Conservation (phyloP, 2,797 vertebrate species). For the Echiichthys vipera region DNA sequence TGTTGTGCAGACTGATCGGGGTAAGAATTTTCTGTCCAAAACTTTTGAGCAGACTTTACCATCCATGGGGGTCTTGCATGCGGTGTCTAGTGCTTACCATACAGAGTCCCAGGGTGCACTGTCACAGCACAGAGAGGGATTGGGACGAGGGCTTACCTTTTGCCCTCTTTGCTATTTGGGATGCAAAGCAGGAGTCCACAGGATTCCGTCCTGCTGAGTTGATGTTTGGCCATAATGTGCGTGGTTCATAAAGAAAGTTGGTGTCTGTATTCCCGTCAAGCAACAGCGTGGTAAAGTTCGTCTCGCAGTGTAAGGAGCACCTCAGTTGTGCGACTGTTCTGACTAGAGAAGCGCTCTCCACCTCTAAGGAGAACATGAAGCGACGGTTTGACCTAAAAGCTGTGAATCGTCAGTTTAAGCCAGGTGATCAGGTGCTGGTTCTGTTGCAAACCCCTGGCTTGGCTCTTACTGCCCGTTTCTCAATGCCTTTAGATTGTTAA, state of each 20-base stretch:
- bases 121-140: background rate
- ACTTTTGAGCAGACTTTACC: too few species aligned
- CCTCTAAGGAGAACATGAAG: background rate
- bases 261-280: fast-evolving
- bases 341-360: background rate
- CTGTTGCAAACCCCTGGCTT: background rate
- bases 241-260: background rate
- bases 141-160: background rate
- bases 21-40: too few species aligned
- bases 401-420: background rate
- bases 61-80: background rate
- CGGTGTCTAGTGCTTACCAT: background rate
- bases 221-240: background rate
- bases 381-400: background rate
- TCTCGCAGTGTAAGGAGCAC: background rate
- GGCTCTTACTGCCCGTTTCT: background rate
- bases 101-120: background rate
- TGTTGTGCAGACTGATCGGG: too few species aligned
- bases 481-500: too few species aligned
- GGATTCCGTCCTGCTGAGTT: background rate
- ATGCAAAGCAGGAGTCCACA: background rate
- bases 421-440: background rate
- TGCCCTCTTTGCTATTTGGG: background rate
- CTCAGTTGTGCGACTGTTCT: background rate
- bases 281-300: background rate